Percentiles rank a stretch among this genome's conserved stretches.
phyloP scores from a whole-genome alignment of 2,113 vertebrate species.

The Alethe diademata region DNA sequence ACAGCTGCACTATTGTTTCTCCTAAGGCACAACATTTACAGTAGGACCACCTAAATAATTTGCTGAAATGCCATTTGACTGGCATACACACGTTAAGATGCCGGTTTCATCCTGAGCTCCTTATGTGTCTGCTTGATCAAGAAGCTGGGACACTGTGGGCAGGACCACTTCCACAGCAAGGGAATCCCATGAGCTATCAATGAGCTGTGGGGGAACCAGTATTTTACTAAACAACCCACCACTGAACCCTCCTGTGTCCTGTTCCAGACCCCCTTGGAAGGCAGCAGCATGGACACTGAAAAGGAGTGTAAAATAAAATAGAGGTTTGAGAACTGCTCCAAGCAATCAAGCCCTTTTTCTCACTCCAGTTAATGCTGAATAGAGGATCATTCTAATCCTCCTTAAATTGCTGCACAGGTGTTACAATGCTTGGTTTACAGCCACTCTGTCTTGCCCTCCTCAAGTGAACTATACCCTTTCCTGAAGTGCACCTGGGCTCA shows the following conservation, averaged over 20 bases:
- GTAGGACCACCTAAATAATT: slow-evolving; percentile 10
- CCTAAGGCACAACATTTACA: not conserved
- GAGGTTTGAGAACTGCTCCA: not conserved
- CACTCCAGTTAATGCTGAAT: slow-evolving; percentile 17
- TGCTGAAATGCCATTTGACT: not conserved
- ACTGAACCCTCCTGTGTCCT: not conserved
- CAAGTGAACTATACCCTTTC: slow-evolving; percentile 9
- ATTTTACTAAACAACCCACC: slow-evolving; percentile 1
- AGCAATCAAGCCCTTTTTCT: slow-evolving; percentile 8
- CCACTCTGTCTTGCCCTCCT: not conserved
- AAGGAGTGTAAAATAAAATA: slow-evolving; percentile 7
- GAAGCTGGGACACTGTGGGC: not conserved
- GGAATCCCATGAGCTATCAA: not conserved
- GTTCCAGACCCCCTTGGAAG: not conserved
- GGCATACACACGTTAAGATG: not conserved
- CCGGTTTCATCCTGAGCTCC: not conserved
- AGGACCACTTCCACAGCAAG: not conserved
- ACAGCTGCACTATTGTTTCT: not conserved
- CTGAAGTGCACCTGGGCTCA: slow-evolving; percentile 48
- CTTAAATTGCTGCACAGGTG: slow-evolving; percentile 55
- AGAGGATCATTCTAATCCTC: slow-evolving; percentile 8
- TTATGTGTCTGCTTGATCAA: not conserved
- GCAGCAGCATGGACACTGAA: not conserved
- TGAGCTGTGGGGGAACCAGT: slow-evolving; percentile 25
- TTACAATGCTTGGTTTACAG: slow-evolving; percentile 22